phyloP scores from a whole-genome alignment of 2,888 invertebrate species.

The Lepetodrilus schrolli region DNA sequence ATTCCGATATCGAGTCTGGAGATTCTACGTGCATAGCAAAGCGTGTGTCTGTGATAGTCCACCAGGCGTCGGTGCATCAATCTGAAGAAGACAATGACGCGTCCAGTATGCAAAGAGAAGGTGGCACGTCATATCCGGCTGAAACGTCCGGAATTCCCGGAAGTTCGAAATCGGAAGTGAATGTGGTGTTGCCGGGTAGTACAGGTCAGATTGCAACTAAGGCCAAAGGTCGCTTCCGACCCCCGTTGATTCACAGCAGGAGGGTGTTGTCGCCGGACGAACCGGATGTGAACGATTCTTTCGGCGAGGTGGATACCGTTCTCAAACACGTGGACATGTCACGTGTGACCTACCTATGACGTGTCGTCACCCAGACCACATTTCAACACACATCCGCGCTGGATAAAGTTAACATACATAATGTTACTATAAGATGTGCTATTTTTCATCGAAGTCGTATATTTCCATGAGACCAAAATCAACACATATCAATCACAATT shows the following conservation, averaged over 20 bases:
- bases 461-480: background rate
- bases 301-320: background rate
- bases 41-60: slow-evolving; percentile 30
- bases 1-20: background rate
- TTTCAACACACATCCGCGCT: slow-evolving; percentile 20
- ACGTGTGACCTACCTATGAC: background rate
- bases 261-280: background rate
- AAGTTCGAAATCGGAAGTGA: background rate
- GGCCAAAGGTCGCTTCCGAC: background rate
- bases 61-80: slow-evolving; percentile 29
- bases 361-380: background rate
- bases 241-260: background rate
- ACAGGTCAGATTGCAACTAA: background rate
- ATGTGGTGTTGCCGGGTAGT: background rate
- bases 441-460: background rate
- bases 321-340: slow-evolving; percentile 14
- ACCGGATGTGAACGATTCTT: background rate
- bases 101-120: background rate
- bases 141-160: background rate
- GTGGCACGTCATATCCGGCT: background rate
- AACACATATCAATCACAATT: slow-evolving; percentile 10
- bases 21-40: background rate
- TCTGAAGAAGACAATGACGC: slow-evolving; percentile 12
- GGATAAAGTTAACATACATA: no score
- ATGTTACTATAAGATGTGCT: no score